Conservation (phyloP, 2,797 vertebrate genomes). For the Gorsachius magnificus region DNA sequence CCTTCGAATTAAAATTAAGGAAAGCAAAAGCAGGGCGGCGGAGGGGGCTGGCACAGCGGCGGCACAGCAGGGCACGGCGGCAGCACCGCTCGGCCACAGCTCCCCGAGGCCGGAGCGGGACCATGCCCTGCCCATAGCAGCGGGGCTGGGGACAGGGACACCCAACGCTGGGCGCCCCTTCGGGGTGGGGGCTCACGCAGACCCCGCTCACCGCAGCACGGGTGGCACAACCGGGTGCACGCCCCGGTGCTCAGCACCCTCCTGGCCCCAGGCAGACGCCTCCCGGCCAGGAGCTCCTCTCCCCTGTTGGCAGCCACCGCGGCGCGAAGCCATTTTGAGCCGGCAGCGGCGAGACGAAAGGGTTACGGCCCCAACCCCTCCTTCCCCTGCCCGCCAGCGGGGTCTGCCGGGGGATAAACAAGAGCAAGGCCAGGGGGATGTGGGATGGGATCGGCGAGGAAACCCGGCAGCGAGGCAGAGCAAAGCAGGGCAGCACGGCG, state of each 20-base stretch:
- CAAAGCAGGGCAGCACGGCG: neutral
- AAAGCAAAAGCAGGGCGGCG: neutral
- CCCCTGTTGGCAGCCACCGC: neutral
- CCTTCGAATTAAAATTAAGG: neutral
- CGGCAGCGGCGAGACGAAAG: neutral
- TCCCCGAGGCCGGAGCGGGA: neutral
- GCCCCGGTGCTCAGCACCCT: neutral
- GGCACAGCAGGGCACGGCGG: neutral
- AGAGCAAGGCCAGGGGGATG: neutral
- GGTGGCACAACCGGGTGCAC: neutral
- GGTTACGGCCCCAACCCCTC: neutral
- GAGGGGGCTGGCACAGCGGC: neutral
- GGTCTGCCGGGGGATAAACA: neutral
- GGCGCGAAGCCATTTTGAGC: slow-evolving; percentile 37
- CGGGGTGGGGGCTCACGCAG: neutral
- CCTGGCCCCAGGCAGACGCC: neutral
- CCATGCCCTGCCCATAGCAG: neutral
- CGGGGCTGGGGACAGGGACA: neutral
- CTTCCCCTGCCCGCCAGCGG: neutral
- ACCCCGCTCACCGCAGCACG: accelerated
- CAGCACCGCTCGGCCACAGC: neutral
- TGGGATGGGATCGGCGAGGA: neutral
- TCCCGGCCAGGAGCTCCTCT: neutral
- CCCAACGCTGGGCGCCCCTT: neutral
- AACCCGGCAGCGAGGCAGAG: neutral